phyloP scores from a whole-genome alignment of 2,797 vertebrate genomes.

The Pseudopleuronectes americanus region DNA sequence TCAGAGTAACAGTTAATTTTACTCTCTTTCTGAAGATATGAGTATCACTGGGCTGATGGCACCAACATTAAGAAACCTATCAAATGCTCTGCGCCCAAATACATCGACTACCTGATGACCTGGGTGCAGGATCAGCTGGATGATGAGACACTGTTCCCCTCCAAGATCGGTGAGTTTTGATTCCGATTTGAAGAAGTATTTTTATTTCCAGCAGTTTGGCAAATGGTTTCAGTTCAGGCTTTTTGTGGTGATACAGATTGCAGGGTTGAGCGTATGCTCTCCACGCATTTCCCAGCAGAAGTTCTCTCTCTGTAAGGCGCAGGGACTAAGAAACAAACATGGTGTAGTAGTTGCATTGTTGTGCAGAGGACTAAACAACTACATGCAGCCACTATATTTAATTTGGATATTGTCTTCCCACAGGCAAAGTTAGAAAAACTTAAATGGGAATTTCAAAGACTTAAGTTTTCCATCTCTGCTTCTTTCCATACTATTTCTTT shows the following conservation, averaged over 20 bases:
- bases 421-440: background rate
- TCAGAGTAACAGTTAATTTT: background rate
- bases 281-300: background rate
- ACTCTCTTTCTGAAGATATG: slow-evolving; percentile 83
- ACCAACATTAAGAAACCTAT: slow-evolving; percentile 98
- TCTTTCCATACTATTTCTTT: too few species aligned
- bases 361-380: background rate
- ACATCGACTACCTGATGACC: slow-evolving; percentile 98
- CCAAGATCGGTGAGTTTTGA: slow-evolving; percentile 91
- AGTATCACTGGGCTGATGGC: slow-evolving; percentile 97
- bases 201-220: slow-evolving; percentile 1
- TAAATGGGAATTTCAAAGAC: too few species aligned
- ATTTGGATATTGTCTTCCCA: background rate
- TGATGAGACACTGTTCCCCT: slow-evolving; percentile 96
- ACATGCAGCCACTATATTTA: background rate
- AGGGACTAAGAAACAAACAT: background rate
- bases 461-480: too few species aligned
- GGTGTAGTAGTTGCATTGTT: background rate
- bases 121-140: slow-evolving; percentile 99
- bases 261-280: background rate
- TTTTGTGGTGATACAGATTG: background rate
- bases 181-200: background rate
- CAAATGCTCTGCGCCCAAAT: slow-evolving; percentile 96
- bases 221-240: background rate
- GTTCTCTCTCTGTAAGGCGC: background rate